Evolutionary conservation across 2,113 vertebrate genomes (phyloP).

Genomic region (Bostrychus sinensis): DNA sequence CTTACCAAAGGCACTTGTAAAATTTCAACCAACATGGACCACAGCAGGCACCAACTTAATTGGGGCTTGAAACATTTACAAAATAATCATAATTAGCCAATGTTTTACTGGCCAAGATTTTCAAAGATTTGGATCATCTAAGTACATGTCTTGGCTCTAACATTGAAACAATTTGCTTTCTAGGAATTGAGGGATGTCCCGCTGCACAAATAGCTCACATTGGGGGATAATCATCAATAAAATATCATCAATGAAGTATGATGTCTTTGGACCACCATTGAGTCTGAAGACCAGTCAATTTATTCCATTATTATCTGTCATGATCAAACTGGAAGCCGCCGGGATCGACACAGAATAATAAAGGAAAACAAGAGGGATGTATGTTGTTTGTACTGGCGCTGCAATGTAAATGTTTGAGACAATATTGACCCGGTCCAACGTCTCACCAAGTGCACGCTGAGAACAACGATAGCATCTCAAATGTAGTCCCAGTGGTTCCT

Average conservation of each 20-base stretch:
- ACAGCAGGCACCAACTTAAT: neutral
- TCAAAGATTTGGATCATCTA: neutral
- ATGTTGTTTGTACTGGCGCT: conserved; percentile 5
- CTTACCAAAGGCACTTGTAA: too few species aligned
- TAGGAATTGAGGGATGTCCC: neutral
- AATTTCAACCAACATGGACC: neutral
- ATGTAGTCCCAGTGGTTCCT: conserved; percentile 11
- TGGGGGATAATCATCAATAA: neutral
- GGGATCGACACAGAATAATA: conserved; percentile 23
- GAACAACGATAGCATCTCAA: conserved; percentile 38
- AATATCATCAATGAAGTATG: neutral
- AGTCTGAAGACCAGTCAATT: conserved; percentile 2
- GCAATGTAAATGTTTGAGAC: conserved; percentile 39
- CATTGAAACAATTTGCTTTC: neutral
- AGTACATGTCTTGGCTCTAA: neutral
- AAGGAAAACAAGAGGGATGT: conserved; percentile 17
- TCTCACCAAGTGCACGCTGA: conserved; percentile 27
- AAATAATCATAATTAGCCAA: neutral
- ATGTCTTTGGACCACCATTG: neutral
- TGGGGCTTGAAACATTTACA: neutral
- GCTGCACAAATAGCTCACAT: neutral
- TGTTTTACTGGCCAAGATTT: too few species aligned
- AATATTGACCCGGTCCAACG: conserved; percentile 13
- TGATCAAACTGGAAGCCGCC: conserved; percentile 1
- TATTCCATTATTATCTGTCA: conserved; percentile 25